Base-by-base conservation (phyloP, 2,797 vertebrate species). In the Mus spretus region DNA sequence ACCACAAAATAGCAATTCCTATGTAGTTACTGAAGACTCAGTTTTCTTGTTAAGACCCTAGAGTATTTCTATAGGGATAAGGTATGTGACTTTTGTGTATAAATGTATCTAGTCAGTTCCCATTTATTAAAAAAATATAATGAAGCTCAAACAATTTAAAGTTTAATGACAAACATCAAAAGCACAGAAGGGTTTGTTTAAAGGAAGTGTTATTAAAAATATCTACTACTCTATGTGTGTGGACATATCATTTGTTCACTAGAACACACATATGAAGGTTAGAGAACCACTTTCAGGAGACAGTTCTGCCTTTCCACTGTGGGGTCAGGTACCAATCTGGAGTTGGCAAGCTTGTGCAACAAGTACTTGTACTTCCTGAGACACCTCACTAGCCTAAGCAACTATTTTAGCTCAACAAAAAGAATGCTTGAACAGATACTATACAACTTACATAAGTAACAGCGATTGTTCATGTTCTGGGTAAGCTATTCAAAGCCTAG, bases 371-470 rank as follows among this genome's bases (percentile, higher is more conserved):
- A 67, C 44, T 67, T 85, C 12, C 44, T 70, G 83, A 86, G 44
- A 50, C 28, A 67, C 17, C 7, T 70, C 7, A 5, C 31, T 22
- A 53, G 20, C 12, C 31, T 19, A 24, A 12, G 15, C 4, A 93
- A 78, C 74, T 96, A 3, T 67, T 94, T 92, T 82, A 87, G 86
- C 84, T 92, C 37, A 91, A 70, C 19, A 47, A 82, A 94, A 90
- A 86, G 7, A 72, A 63, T 55, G 22, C 55, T 93, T 92, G 77
- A 86, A 57, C 22, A 95, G 93, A 67, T 19, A 47, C 47, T 89
- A 88, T 70, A 87, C 5, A 93, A 87, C 12, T 53, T 53, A 26
- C 13, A 14, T 88, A 90, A 94, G 61, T 90, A 96, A 94, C 12
- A 80, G 47, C n/a, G 78, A 44, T 55, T 67, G 40, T 91, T 91